Evolutionary conservation across 1,140 invertebrate species (phyloP), one percentile per base, ranked within the genome.

Genomic region (Zaprionus inermis): DNA sequence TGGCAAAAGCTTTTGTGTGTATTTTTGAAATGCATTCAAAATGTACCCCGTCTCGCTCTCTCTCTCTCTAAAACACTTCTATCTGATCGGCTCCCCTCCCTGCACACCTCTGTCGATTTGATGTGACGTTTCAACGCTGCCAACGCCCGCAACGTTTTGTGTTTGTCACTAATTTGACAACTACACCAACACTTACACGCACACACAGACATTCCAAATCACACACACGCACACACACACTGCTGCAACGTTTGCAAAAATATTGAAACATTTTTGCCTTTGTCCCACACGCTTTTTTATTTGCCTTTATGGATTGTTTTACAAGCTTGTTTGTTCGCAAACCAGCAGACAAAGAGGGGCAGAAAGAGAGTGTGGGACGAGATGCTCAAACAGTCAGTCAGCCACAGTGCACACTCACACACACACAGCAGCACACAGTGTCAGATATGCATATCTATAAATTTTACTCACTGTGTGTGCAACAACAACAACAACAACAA

Each of bases 241-340:
- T 10, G 16, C 61, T 49, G 69, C 54, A 51, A 78, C 64, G 71
- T 59, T 72, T 55, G 54, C 36, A 54, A 65, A 74, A 75, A 70
- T 76, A 83, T 70, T 64, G 60, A 72, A 82, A 78, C 66, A 76
- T 76, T 66, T 84, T 64, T 60, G 49, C 59, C 44, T 56, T 54
- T 77, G 72, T 74, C 64, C 59, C 54, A 49, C 22, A 49, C 34
- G 38, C 28, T 59, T 64, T 75, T 75, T 71, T 65, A 71, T 71
- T 77, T 61, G 72, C 46, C 58, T 71, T 83, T 70, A 83, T 83
- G 54, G 73, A 79, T 84, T 78, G 67, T 72, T 70, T 73, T 65
- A 69, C 63, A 74, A 66, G 71, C 55, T 57, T 79, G 71, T 79
- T 79, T 79, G 65, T 61, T 22, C 56, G 44, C 32, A 52, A 12